Percentiles rank a stretch among this genome's conserved stretches.
Evolutionary conservation across 2,797 vertebrate genomes (phyloP).

Genomic region (Pseudotriccus pelzelni): DNA sequence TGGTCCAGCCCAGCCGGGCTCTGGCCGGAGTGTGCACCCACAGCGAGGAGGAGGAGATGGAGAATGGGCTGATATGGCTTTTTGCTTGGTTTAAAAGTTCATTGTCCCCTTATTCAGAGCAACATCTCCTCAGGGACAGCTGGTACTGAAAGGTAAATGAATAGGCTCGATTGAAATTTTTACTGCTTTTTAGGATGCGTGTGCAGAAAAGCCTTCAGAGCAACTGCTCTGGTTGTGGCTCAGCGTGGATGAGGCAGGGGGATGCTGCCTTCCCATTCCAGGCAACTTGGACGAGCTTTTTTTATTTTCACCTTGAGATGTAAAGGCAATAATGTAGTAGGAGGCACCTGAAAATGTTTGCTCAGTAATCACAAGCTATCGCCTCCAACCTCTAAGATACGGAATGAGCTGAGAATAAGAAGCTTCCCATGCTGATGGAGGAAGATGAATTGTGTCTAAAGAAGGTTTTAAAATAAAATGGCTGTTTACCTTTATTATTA

Average conservation of each 20-base stretch:
- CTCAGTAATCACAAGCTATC: not conserved
- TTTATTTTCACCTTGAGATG: not conserved
- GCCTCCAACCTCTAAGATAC: fast-evolving
- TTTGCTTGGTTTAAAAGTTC: not conserved
- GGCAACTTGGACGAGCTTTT: not conserved
- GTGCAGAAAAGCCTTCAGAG: not conserved
- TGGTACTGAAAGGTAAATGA: not conserved
- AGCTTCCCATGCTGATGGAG: not conserved
- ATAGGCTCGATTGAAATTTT: not conserved
- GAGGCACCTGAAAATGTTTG: not conserved
- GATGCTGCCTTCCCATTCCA: not conserved
- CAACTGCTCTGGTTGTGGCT: not conserved
- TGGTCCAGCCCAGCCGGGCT: fast-evolving
- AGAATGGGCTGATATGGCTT: not conserved
- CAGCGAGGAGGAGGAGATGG: not conserved
- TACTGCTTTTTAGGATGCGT: not conserved
- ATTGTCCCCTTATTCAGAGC: not conserved
- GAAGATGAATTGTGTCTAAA: not conserved
- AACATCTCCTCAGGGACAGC: not conserved
- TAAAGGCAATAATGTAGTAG: not conserved
- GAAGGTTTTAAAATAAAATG: not conserved
- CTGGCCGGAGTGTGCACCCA: fast-evolving
- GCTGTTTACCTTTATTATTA: not conserved
- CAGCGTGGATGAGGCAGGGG: fast-evolving
- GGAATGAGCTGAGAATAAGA: not conserved